phyloP scores from a whole-genome alignment of 1,140 invertebrate genomes.

The Zaprionus capensis region DNA sequence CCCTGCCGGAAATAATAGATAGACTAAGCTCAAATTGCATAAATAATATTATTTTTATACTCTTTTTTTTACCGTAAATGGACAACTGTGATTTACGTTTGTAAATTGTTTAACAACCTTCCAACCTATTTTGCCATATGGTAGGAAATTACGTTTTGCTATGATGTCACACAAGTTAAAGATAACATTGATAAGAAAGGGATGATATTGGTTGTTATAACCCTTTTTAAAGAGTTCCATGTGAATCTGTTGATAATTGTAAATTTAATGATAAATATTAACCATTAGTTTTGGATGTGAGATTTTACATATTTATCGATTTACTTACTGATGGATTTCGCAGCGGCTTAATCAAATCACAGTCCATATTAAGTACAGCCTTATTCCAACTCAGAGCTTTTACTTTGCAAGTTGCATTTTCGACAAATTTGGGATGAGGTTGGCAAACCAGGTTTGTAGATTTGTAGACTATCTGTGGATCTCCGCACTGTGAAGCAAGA shows the following conservation, averaged over 20 bases:
- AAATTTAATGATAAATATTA: too few species aligned
- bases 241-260: not conserved
- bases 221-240: conserved; percentile 31
- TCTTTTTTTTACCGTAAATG: conserved; percentile 9
- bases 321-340: conserved; percentile 42
- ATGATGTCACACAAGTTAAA: conserved; percentile 39
- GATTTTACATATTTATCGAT: not conserved
- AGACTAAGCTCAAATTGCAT: not conserved
- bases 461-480: conserved; percentile 34
- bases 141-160: conserved; percentile 11
- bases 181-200: conserved; percentile 41
- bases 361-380: conserved; percentile 42
- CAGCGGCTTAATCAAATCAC: conserved; percentile 24
- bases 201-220: conserved; percentile 53
- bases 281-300: not conserved
- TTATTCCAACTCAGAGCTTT: conserved; percentile 55
- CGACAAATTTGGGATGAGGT: not conserved
- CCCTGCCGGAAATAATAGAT: conserved; percentile 18
- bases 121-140: conserved; percentile 18
- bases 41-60: not conserved
- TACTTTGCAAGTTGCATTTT: conserved; percentile 31
- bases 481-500: conserved; percentile 9
- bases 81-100: conserved; percentile 54
- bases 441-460: conserved; percentile 42
- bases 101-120: conserved; percentile 3